Conservation (phyloP, 1,140 invertebrate species). For the Scaptomyza pallida region DNA sequence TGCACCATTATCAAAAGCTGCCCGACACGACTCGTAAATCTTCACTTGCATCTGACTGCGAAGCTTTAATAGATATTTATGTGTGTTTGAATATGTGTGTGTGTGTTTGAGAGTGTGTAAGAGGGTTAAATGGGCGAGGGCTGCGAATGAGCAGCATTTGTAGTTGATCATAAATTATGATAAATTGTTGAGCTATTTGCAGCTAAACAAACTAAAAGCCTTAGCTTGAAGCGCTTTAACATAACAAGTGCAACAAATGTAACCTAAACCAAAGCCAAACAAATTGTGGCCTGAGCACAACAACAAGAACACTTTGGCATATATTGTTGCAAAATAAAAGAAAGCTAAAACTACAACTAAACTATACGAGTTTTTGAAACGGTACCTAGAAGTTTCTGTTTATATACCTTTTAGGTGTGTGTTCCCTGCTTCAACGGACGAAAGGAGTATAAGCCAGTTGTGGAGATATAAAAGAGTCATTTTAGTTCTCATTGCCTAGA, state of each 20-base stretch:
- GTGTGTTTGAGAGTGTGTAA: constrained; percentile 5
- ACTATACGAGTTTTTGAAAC: constrained; percentile 19
- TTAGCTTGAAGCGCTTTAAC: constrained; percentile 58
- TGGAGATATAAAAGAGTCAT: neutral
- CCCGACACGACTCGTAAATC: constrained; percentile 65
- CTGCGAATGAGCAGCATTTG: constrained; percentile 8
- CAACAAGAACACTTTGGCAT: constrained; percentile 66
- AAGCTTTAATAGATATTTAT: constrained; percentile 77
- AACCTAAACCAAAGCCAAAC: constrained; percentile 48
- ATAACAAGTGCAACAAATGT: constrained; percentile 22
- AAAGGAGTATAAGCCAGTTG: neutral
- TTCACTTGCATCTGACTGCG: constrained; percentile 72
- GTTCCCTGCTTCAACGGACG: neutral
- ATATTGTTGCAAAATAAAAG: constrained; percentile 44
- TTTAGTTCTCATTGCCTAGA: neutral
- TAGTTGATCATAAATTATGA: constrained; percentile 62
- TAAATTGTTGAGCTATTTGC: constrained; percentile 63
- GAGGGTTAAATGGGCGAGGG: constrained; percentile 20
- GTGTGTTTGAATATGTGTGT: constrained; percentile 22
- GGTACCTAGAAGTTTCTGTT: constrained; percentile 43
- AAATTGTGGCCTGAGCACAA: constrained; percentile 61
- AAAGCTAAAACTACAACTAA: constrained; percentile 18
- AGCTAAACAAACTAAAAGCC: constrained; percentile 43
- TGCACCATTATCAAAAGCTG: constrained; percentile 75
- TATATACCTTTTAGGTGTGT: constrained; percentile 43